phyloP scores from a whole-genome alignment of 2,888 invertebrate genomes.

The Eumacrocentrus americanus region DNA sequence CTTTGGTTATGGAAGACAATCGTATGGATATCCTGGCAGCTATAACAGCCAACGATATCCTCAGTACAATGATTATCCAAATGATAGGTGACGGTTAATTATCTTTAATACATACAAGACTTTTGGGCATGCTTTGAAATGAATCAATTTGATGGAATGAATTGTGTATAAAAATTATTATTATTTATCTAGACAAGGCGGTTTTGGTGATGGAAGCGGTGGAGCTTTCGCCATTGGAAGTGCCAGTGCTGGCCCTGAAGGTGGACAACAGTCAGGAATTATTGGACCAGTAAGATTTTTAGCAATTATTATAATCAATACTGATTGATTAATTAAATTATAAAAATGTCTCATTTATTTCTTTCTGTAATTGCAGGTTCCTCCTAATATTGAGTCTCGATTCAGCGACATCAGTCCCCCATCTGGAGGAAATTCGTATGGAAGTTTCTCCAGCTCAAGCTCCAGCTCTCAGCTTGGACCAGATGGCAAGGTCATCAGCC shows the following conservation, averaged over 20 bases:
- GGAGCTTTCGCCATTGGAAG: constrained; percentile 31
- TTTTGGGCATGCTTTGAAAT: too few species aligned
- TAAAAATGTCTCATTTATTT: not conserved
- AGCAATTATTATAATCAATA: too few species aligned
- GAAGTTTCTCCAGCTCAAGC: constrained; percentile 72
- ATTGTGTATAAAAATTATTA: too few species aligned
- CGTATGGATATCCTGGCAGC: too few species aligned
- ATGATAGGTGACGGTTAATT: too few species aligned
- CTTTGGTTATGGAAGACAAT: too few species aligned
- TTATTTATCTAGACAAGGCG: too few species aligned
- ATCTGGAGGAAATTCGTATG: constrained; percentile 56
- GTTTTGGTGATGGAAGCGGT: not conserved
- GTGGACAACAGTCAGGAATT: constrained; percentile 46
- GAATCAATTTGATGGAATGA: too few species aligned
- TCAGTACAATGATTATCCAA: too few species aligned
- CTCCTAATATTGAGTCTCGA: constrained; percentile 51
- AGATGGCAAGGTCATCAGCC: constrained; percentile 66
- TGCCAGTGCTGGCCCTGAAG: constrained; percentile 45
- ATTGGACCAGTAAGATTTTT: constrained; percentile 48
- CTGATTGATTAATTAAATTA: not conserved
- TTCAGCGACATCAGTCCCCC: constrained; percentile 44
- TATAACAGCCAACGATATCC: too few species aligned
- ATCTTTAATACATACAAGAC: too few species aligned
- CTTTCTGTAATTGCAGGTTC: constrained; percentile 36
- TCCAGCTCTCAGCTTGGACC: constrained; percentile 64